Percentiles rank a stretch among this genome's conserved stretches.
Conservation (phyloP, 2,888 invertebrate genomes). For the Ophraella communa region DNA sequence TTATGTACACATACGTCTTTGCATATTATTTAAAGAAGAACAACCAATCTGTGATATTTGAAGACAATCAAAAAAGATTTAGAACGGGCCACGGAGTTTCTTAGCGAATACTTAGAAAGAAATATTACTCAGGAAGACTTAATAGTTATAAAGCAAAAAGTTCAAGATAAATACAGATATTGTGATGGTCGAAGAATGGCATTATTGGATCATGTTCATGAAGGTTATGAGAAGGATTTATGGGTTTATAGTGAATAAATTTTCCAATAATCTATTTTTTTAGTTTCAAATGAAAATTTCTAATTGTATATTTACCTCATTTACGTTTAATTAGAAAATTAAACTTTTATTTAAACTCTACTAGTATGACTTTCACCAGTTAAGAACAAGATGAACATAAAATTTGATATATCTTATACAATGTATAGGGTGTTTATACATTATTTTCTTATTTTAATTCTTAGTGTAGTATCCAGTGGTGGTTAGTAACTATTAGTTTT, state of each 20-base stretch:
- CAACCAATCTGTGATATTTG: conserved; percentile 98
- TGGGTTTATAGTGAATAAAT: conserved; percentile 94
- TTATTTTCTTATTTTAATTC: too few relatives aligned
- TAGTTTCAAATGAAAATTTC: too few relatives aligned
- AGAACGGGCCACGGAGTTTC: conserved; percentile 96
- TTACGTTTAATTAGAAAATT: too few relatives aligned
- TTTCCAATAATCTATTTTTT: too few relatives aligned
- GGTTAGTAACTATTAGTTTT: too few relatives aligned
- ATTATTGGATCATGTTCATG: conserved; percentile 95
- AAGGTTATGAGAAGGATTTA: conserved; percentile 98
- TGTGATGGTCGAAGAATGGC: conserved; percentile 97
- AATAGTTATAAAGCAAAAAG: conserved; percentile 97
- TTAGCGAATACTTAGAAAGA: conserved; percentile 97
- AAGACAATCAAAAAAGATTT: conserved; percentile 99
- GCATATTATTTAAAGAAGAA: conserved; percentile 98
- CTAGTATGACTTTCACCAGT: too few relatives aligned
- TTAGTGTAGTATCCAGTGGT: too few relatives aligned
- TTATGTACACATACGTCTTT: conserved; percentile 99
- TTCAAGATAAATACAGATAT: conserved; percentile 98
- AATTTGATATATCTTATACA: too few relatives aligned
- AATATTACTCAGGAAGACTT: conserved; percentile 98
- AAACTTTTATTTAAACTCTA: too few relatives aligned
- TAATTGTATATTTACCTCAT: too few relatives aligned
- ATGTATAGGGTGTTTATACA: too few relatives aligned
- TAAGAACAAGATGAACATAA: too few relatives aligned